These are phyloP conservation scores for Sitobion miscanthi DNA, from an alignment of 1,140 invertebrate genomes.

Conservation along the genomic window DNA sequence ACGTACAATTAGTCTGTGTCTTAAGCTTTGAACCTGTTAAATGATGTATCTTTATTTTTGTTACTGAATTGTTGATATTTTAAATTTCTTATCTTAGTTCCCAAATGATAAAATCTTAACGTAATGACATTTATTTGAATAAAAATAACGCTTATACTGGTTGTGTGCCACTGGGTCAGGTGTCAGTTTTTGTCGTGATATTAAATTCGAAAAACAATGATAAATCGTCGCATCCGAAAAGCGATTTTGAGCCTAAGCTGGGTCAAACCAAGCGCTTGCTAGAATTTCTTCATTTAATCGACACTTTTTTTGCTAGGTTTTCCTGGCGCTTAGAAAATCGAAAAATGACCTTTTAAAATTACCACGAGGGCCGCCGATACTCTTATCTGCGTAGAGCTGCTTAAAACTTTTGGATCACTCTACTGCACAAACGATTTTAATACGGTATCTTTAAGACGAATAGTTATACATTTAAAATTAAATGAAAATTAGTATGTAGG, in stretches of 20 bases:
- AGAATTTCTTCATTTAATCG: background rate
- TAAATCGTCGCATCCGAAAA: background rate
- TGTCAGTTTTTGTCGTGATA: background rate
- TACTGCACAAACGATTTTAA: background rate
- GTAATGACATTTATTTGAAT: background rate
- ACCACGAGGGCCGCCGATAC: background rate
- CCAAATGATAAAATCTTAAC: background rate
- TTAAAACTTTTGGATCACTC: background rate
- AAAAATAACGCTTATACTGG: background rate
- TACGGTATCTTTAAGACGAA: background rate
- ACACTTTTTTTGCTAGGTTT: background rate
- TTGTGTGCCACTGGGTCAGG: background rate
- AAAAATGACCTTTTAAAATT: background rate
- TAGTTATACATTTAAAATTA: background rate
- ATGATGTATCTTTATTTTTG: background rate
- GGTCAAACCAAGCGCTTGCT: background rate
- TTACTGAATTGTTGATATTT: background rate
- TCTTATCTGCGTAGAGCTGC: too few relatives aligned
- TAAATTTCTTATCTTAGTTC: background rate
- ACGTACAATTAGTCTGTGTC: background rate
- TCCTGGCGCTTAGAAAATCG: background rate
- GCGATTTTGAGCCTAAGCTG: background rate
- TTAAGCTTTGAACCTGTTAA: background rate
- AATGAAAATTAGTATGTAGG: background rate
- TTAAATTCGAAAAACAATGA: background rate